Conservation (phyloP, 2,797 vertebrate species). For the Cossypha heuglini region DNA sequence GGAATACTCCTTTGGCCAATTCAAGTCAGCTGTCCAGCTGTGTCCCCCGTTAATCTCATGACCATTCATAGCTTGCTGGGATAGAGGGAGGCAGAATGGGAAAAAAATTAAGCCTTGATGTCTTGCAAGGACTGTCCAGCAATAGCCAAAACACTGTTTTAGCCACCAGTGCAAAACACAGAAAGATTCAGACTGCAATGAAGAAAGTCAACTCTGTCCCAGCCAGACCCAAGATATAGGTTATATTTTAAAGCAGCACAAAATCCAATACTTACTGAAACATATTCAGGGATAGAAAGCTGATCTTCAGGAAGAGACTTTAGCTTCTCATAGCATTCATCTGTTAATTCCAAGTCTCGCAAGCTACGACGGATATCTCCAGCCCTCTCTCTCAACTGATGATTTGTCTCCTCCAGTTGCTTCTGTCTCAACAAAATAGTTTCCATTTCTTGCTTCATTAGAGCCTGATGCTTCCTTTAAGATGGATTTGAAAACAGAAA, state of each 20-base stretch:
- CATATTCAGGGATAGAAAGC: constrained; percentile 91
- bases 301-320: constrained; percentile 87
- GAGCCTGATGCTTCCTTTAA: constrained; percentile 87
- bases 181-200: background rate
- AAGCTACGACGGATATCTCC: constrained; percentile 88
- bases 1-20: background rate
- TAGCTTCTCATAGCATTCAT: constrained; percentile 85
- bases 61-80: background rate
- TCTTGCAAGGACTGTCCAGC: background rate
- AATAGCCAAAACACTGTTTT: background rate
- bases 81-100: background rate
- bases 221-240: background rate
- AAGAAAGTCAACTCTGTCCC: background rate
- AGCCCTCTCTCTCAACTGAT: constrained; percentile 86
- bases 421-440: constrained; percentile 89
- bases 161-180: background rate
- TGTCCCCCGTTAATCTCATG: background rate
- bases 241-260: background rate
- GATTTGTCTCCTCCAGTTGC: constrained; percentile 92
- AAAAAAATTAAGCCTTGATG: background rate
- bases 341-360: constrained; percentile 87
- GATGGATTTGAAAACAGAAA: constrained; percentile 9
- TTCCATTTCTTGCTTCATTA: constrained; percentile 96
- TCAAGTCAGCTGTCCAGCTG: background rate
- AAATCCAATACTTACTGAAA: constrained; percentile 83